phyloP scores from a whole-genome alignment of 2,797 vertebrate species.

The Pempheris klunzingeri region DNA sequence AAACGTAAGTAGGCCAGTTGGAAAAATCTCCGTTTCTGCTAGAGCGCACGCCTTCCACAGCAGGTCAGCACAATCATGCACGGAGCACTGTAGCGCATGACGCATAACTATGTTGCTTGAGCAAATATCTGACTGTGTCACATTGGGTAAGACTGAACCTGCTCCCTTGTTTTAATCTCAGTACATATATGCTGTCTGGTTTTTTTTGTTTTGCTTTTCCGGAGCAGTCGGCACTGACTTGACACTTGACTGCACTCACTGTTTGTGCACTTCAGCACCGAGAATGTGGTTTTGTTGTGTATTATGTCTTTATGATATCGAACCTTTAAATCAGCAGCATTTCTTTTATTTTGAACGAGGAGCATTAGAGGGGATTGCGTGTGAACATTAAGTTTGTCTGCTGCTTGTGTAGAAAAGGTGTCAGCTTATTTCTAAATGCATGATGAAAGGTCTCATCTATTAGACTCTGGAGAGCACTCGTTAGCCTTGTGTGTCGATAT shows the following conservation, averaged over 20 bases:
- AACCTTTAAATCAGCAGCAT: background rate
- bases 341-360: background rate
- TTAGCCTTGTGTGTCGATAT: background rate
- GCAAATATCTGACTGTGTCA: conserved; percentile 24
- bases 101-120: background rate
- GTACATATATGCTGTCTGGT: background rate
- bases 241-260: background rate
- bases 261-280: background rate
- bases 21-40: conserved; percentile 13
- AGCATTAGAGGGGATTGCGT: background rate
- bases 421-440: conserved; percentile 1
- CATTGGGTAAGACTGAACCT: background rate
- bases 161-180: conserved; percentile 4
- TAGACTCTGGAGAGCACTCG: background rate
- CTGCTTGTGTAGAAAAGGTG: background rate
- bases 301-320: background rate
- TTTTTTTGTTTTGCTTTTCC: background rate
- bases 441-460: background rate
- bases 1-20: conserved; percentile 70
- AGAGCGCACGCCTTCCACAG: conserved; percentile 7
- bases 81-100: conserved; percentile 42
- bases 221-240: background rate
- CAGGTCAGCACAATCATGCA: conserved; percentile 31
- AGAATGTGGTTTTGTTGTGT: background rate
- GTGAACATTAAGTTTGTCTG: background rate